Evolutionary conservation across 2,888 invertebrate species (phyloP), one percentile per base, ranked within the genome.

Genomic region (Monochamus alternatus): DNA sequence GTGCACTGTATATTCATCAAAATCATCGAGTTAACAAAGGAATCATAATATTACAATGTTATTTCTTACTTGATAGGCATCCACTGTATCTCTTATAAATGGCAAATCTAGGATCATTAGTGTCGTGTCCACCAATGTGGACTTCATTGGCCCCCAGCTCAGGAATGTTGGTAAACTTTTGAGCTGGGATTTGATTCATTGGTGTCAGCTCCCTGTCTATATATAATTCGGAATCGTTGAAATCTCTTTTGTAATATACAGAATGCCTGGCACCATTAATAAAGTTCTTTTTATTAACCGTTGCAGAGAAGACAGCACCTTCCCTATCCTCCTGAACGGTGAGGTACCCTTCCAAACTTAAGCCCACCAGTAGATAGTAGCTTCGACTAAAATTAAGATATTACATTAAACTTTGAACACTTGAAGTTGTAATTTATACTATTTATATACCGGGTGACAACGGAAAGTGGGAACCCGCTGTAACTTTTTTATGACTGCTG

Each of bases 51-150:
- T 55, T n/a, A 68, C 7, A 5, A 38, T 38, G 7, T 7, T 38
- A 38, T 62, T 22, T 14, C 94, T 92, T 89, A 97, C 97, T 97
- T 79, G 97, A 96, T 78, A 97, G 90, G 88, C 97, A 97, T 73
- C 97, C 97, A 84, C 95, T 95, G 88, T 96, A 97, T 81, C 95
- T 95, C 86, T 95, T 96, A 86, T 95, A 97, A 75, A 94, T 94
- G 77, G 93, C 93, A 83, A 97, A 93, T 80, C 96, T 91, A 3
- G 95, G 94, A 87, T 96, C 96, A 4, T 94, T 94, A 5, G 96
- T 95, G 84, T 95, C 96, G 14, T 96, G 92, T 32, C 97, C 97
- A 10, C 96, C 96, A 70, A 97, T 93, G 87, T 96, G 96, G 9
- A 96, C 95, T 84, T 96, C 96, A 86, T 95, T 95, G 14, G 94